These are phyloP conservation scores for Diarsia rubi DNA, from an alignment of 2,888 invertebrate species.

Conservation along the genomic window DNA sequence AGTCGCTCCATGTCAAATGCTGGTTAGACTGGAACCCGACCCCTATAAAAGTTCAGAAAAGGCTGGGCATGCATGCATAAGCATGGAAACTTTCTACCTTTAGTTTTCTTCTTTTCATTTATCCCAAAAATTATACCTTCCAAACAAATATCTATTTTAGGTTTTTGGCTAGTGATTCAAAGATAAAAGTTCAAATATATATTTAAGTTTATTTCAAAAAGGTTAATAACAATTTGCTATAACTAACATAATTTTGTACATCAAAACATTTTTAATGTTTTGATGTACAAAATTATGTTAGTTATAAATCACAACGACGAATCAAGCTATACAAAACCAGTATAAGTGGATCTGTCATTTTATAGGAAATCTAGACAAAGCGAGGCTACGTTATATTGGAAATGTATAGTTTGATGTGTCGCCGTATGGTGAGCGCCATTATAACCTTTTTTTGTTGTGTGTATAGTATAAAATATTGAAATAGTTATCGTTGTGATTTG, in stretches of 20 bases:
- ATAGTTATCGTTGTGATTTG: constrained; percentile 6
- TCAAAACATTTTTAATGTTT: too few relatives aligned
- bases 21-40: too few relatives aligned
- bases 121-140: background rate
- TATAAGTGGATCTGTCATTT: too few relatives aligned
- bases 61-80: background rate
- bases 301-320: background rate
- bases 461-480: background rate
- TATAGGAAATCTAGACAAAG: too few relatives aligned
- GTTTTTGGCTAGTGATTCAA: constrained; percentile 12
- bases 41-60: too few relatives aligned
- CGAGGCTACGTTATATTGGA: too few relatives aligned
- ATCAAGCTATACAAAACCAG: too few relatives aligned
- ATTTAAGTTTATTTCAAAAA: constrained; percentile 29
- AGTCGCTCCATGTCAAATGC: too few relatives aligned
- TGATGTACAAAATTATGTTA: background rate
- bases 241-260: too few relatives aligned
- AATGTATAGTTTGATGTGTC: too few relatives aligned
- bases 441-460: background rate
- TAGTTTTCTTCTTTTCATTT: background rate
- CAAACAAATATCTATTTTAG: background rate
- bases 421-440: too few relatives aligned
- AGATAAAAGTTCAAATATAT: constrained; percentile 12
- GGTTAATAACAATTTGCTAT: constrained; percentile 22
- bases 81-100: background rate